Conservation (phyloP, 2,797 vertebrate species). For the Calcarius lapponicus region DNA sequence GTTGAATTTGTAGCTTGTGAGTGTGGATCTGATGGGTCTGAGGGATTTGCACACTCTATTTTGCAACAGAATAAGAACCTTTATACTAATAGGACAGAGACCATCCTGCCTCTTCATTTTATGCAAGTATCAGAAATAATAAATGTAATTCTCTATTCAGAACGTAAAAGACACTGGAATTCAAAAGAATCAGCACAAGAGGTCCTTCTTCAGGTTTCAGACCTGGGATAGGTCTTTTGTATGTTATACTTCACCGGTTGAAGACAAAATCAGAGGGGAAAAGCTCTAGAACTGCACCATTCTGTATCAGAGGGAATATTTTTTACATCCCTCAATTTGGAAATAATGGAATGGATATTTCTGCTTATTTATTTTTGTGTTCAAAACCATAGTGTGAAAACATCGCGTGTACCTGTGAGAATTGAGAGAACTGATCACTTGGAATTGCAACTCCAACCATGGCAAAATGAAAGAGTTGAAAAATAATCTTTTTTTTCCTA, state of each 20-base stretch:
- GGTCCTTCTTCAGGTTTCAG: not conserved
- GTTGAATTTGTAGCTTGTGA: not conserved
- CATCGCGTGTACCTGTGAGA: not conserved
- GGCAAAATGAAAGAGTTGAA: not conserved
- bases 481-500: not conserved
- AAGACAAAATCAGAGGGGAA: not conserved
- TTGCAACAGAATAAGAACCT: not conserved
- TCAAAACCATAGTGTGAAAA: slow-evolving; percentile 16
- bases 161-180: not conserved
- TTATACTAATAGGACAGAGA: not conserved
- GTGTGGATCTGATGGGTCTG: not conserved
- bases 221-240: not conserved
- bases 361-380: slow-evolving; percentile 8
- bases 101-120: not conserved
- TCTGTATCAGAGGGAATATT: not conserved
- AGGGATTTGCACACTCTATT: not conserved
- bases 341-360: slow-evolving; percentile 8
- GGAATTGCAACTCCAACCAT: not conserved
- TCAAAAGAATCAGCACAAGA: not conserved
- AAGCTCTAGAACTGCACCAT: not conserved
- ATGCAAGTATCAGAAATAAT: not conserved
- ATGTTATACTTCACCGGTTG: not conserved
- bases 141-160: not conserved
- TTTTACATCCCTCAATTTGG: not conserved
- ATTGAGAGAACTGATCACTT: not conserved